A percentile compares a stretch with the other conserved stretches of the same genome.
phyloP scores from a whole-genome alignment of 2,888 invertebrate species.

The Drosophila multiciliata region DNA sequence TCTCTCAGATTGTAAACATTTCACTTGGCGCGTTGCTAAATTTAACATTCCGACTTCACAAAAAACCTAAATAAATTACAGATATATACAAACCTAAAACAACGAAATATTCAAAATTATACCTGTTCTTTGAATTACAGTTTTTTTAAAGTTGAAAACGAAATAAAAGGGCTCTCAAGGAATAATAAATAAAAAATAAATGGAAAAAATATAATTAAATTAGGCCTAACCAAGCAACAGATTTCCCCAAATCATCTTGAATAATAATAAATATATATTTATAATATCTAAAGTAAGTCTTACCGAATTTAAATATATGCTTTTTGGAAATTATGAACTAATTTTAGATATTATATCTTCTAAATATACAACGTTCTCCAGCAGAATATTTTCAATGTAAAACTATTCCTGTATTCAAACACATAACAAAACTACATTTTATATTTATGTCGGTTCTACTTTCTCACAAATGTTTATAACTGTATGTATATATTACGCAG shows the following conservation, averaged over 20 bases:
- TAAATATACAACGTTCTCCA: neutral
- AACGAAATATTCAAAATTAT: constrained; percentile 33
- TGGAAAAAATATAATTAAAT: neutral
- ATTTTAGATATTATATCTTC: neutral
- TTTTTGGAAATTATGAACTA: neutral
- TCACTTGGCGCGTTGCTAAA: constrained; percentile 77
- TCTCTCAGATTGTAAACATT: constrained; percentile 82
- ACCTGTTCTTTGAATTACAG: constrained; percentile 58
- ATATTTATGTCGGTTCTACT: constrained; percentile 2
- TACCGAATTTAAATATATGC: neutral
- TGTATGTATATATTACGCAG: neutral
- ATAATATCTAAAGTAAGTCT: neutral
- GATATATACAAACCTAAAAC: constrained; percentile 65
- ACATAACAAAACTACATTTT: constrained; percentile 3
- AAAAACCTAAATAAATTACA: constrained; percentile 69
- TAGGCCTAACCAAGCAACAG: neutral
- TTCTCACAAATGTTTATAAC: neutral
- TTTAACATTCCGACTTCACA: constrained; percentile 65
- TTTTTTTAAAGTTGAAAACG: constrained; percentile 36
- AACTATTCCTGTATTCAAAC: neutral
- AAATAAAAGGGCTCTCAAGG: constrained; percentile 11
- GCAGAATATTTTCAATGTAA: neutral
- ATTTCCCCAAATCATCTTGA: neutral
- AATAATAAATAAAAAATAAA: neutral
- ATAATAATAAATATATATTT: neutral